phyloP scores from a whole-genome alignment of 2,113 vertebrate genomes.

The Falcunculus frontatus region DNA sequence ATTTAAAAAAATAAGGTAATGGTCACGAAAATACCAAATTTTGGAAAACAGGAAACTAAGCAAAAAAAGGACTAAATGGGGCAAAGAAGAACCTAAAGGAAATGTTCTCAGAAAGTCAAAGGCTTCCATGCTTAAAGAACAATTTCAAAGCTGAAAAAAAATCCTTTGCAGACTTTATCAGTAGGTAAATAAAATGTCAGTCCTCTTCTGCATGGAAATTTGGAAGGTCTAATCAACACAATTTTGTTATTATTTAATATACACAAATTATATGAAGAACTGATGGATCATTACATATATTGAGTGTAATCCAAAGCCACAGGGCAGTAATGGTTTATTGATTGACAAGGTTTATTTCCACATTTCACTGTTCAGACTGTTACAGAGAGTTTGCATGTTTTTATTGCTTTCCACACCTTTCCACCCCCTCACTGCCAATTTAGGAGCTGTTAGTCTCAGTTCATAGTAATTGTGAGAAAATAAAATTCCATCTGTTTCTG shows the following conservation, averaged over 20 bases:
- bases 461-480: conserved; percentile 52
- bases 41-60: background rate
- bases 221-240: background rate
- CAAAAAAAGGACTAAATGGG: background rate
- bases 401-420: conserved; percentile 42
- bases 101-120: background rate
- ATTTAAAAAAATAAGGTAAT: background rate
- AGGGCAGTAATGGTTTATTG: background rate
- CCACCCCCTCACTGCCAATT: conserved; percentile 51
- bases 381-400: conserved; percentile 4
- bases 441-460: conserved; percentile 53
- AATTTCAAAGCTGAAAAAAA: background rate
- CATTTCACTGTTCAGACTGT: conserved; percentile 1
- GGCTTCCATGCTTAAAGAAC: background rate
- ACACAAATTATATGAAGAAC: background rate
- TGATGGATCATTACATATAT: background rate
- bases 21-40: background rate
- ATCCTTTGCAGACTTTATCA: background rate
- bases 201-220: background rate
- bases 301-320: background rate
- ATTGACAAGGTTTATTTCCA: background rate
- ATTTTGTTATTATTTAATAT: background rate
- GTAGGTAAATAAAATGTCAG: background rate
- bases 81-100: background rate
- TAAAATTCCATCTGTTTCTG: conserved; percentile 54